Conservation (phyloP, 1,140 invertebrate genomes). For the Galleria mellonella region DNA sequence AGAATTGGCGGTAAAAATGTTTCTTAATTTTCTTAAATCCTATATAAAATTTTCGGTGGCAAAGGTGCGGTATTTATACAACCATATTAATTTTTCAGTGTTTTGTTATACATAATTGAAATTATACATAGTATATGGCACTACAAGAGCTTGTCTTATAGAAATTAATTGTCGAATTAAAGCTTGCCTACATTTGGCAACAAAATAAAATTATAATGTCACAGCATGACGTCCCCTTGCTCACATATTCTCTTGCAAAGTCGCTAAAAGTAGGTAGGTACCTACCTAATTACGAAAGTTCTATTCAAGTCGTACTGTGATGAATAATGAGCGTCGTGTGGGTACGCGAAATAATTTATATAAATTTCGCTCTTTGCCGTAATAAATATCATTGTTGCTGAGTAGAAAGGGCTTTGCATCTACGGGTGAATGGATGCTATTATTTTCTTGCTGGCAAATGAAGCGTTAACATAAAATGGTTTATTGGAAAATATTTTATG, state of each 20-base stretch:
- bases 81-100: no score
- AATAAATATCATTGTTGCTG: not conserved
- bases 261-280: not conserved
- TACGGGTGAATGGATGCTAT: not conserved
- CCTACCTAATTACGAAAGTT: slow-evolving; percentile 2
- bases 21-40: no score
- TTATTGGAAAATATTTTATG: no score
- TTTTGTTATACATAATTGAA: no score
- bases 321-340: not conserved
- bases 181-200: not conserved
- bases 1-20: no score
- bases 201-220: not conserved
- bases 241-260: not conserved
- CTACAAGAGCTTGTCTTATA: no score
- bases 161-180: not conserved
- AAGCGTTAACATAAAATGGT: no score
- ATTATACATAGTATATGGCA: no score
- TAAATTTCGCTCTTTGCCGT: not conserved
- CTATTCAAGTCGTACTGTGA: not conserved
- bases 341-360: not conserved
- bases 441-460: no score
- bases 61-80: no score
- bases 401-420: slow-evolving; percentile 12
- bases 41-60: no score
- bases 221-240: not conserved